These are phyloP conservation scores for Caenorhabditis latens DNA, from an alignment of 1,140 invertebrate genomes.

Conservation along the genomic window DNA sequence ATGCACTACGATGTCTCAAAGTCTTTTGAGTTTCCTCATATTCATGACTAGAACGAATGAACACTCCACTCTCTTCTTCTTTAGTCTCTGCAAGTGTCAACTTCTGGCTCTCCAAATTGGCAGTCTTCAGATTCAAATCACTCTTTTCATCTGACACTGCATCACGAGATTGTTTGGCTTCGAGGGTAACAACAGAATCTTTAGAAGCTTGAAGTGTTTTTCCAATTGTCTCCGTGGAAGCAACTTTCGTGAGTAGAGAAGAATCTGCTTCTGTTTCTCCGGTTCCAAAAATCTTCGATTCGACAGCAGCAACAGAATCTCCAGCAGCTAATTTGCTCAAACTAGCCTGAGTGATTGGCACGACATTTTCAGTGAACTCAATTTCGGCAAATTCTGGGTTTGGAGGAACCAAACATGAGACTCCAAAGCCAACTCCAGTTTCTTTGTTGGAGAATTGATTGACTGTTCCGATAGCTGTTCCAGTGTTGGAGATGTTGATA, in stretches of 20 bases:
- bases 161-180: background rate
- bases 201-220: conserved; percentile 27
- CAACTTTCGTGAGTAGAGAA: conserved; percentile 14
- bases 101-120: conserved; percentile 1
- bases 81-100: conserved; percentile 5
- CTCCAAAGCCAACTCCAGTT: conserved; percentile 32
- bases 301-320: background rate
- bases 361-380: conserved; percentile 9
- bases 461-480: background rate
- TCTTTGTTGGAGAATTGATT: background rate
- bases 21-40: conserved; percentile 42
- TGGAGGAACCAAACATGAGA: conserved; percentile 16
- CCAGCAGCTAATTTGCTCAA: conserved; percentile 6
- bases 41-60: conserved; percentile 31
- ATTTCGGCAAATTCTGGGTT: conserved; percentile 25
- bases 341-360: background rate
- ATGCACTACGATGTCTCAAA: conserved; percentile 36
- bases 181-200: background rate
- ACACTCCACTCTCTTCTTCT: conserved; percentile 27
- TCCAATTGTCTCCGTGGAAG: background rate
- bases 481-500: background rate
- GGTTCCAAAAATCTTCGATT: background rate
- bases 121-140: conserved; percentile 33
- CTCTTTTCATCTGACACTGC: conserved; percentile 2
- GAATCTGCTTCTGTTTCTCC: background rate